A percentile compares a stretch with the other conserved stretches of the same genome.
These are phyloP conservation scores for Tryphoninae sp. DNA, from an alignment of 2,888 invertebrate genomes.

Conservation along the genomic window DNA sequence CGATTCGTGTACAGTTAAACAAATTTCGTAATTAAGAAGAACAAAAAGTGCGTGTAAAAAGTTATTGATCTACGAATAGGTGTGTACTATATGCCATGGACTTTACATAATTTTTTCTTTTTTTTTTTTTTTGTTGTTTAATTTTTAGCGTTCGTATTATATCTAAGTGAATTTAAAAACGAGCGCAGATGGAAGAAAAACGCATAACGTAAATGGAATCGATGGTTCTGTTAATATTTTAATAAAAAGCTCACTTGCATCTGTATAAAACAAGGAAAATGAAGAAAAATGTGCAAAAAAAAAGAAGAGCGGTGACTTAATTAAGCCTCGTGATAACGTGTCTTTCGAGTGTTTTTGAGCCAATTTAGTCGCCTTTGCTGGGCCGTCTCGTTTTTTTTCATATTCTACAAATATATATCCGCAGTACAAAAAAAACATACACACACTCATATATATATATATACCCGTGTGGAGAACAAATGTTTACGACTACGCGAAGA, in stretches of 20 bases:
- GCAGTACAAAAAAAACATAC: conserved; percentile 62
- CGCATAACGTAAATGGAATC: conserved; percentile 70
- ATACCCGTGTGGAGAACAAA: conserved; percentile 49
- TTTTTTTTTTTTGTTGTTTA: conserved; percentile 58
- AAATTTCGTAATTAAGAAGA: conserved; percentile 70
- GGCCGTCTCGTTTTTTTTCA: conserved; percentile 66
- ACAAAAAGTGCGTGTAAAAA: conserved; percentile 79
- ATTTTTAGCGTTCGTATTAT: conserved; percentile 71
- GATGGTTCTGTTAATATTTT: conserved; percentile 80
- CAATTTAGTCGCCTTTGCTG: conserved; percentile 65
- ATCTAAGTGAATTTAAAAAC: conserved; percentile 71
- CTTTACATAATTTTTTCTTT: conserved; percentile 68
- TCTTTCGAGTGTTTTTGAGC: conserved; percentile 71
- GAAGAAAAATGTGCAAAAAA: conserved; percentile 31
- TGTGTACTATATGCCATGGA: conserved; percentile 77
- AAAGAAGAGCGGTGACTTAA: conserved; percentile 46
- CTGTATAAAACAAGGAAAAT: conserved; percentile 70
- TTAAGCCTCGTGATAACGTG: conserved; percentile 75
- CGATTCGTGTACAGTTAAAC: conserved; percentile 77
- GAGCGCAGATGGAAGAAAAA: conserved; percentile 56
- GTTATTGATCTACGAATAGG: conserved; percentile 78
- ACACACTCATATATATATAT: conserved; percentile 62
- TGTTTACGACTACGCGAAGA: conserved; percentile 42
- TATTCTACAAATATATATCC: conserved; percentile 53
- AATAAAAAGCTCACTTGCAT: conserved; percentile 77